Evolutionary conservation across 2,113 vertebrate genomes (phyloP).

Genomic region (Cercopithecus mona): DNA sequence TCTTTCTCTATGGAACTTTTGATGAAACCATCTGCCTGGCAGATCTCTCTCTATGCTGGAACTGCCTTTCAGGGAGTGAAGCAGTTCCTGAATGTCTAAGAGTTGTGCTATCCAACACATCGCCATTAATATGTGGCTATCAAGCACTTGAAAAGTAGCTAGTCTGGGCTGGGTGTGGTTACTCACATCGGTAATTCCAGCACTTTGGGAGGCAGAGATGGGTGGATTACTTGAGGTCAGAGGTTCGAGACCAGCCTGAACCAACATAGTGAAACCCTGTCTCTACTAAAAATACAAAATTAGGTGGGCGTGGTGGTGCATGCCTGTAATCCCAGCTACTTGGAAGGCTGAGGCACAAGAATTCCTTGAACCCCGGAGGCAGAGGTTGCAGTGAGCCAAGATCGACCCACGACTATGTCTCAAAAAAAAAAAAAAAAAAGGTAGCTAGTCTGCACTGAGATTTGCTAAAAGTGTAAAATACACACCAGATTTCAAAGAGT

Average conservation of each 20-base stretch:
- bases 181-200: no score
- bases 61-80: background rate
- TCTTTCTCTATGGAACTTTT: background rate
- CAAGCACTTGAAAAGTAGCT: background rate
- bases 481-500: background rate
- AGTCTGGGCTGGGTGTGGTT: background rate
- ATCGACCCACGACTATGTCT: no score
- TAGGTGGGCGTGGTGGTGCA: no score
- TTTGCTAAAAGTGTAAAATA: background rate
- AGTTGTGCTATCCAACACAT: fast-evolving
- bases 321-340: no score
- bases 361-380: no score
- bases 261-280: no score
- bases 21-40: background rate
- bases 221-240: no score
- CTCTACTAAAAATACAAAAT: no score
- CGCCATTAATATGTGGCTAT: fast-evolving
- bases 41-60: background rate
- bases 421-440: background rate
- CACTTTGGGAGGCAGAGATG: no score
- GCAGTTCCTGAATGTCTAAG: background rate
- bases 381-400: no score
- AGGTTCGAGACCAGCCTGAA: no score
- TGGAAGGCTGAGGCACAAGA: no score
- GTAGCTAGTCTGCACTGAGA: background rate